phyloP scores from a whole-genome alignment of 2,888 invertebrate genomes.

The Thera britannica region DNA sequence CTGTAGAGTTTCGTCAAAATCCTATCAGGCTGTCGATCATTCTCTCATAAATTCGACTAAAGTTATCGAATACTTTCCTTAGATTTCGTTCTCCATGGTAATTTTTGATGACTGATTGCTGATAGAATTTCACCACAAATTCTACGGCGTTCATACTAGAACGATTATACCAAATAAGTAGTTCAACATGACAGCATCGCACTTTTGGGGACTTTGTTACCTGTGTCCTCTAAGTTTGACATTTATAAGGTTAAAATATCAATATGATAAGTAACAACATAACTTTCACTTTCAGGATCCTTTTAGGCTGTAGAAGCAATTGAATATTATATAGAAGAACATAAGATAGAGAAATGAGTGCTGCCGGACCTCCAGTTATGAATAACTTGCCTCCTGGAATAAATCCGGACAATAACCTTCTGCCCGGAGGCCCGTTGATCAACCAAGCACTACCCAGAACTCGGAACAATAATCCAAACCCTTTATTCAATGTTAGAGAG shows the following conservation, averaged over 20 bases:
- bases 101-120: conserved; percentile 11
- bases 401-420: conserved; percentile 80
- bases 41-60: conserved; percentile 4
- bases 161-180: neutral
- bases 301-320: conserved; percentile 55
- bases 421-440: conserved; percentile 84
- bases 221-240: conserved; percentile 63
- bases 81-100: conserved; percentile 30
- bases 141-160: conserved; percentile 17
- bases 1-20: neutral
- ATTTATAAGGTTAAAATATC: conserved; percentile 55
- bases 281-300: conserved; percentile 69
- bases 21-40: conserved; percentile 8
- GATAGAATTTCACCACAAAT: conserved; percentile 8
- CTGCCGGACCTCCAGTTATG: conserved; percentile 66
- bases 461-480: conserved; percentile 88
- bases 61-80: conserved; percentile 27
- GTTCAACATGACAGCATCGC: neutral
- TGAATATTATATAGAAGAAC: conserved; percentile 27
- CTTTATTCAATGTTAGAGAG: conserved; percentile 94
- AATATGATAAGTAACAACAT: conserved; percentile 8
- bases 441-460: conserved; percentile 80
- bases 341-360: conserved; percentile 60
- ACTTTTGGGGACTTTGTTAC: conserved; percentile 42
- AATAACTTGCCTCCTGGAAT: conserved; percentile 79